phyloP scores from a whole-genome alignment of 1,140 invertebrate genomes.

The Cardiocondyla obscurior region DNA sequence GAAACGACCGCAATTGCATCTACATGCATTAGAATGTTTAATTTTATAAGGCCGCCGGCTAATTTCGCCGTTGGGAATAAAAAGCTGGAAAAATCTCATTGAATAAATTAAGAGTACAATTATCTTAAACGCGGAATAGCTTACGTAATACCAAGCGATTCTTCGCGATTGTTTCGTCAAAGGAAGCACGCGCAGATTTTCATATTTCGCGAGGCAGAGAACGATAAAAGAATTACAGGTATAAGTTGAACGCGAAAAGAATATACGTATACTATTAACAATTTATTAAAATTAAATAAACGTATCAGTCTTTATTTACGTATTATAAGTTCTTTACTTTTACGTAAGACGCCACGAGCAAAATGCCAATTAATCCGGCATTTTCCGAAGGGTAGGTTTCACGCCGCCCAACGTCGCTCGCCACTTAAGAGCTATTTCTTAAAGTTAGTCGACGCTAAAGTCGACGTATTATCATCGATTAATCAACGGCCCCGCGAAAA shows the following conservation, averaged over 20 bases:
- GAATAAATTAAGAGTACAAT: slow-evolving; percentile 12
- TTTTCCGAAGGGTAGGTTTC: slow-evolving; percentile 31
- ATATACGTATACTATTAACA: background rate
- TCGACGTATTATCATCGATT: slow-evolving; percentile 57
- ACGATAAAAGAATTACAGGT: background rate
- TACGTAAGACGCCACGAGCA: background rate
- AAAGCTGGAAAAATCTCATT: slow-evolving; percentile 37
- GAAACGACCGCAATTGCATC: slow-evolving; percentile 46
- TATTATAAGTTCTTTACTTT: too few species aligned
- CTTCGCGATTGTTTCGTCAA: background rate
- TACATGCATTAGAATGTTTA: slow-evolving; percentile 31
- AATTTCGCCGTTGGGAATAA: slow-evolving; percentile 25
- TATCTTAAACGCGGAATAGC: background rate
- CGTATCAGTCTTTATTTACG: too few species aligned
- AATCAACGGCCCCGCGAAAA: slow-evolving; percentile 49
- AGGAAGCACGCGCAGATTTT: background rate
- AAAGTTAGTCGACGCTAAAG: slow-evolving; percentile 47
- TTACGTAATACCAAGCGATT: slow-evolving; percentile 8
- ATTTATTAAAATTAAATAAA: background rate
- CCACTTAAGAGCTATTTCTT: slow-evolving; percentile 43
- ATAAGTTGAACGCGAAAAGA: background rate
- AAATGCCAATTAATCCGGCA: slow-evolving; percentile 27
- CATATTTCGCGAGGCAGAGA: background rate
- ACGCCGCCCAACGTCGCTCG: slow-evolving; percentile 29
- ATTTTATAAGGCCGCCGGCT: slow-evolving; percentile 17